Evolutionary conservation across 2,888 invertebrate genomes (phyloP).

Genomic region (Philereme transversata): DNA sequence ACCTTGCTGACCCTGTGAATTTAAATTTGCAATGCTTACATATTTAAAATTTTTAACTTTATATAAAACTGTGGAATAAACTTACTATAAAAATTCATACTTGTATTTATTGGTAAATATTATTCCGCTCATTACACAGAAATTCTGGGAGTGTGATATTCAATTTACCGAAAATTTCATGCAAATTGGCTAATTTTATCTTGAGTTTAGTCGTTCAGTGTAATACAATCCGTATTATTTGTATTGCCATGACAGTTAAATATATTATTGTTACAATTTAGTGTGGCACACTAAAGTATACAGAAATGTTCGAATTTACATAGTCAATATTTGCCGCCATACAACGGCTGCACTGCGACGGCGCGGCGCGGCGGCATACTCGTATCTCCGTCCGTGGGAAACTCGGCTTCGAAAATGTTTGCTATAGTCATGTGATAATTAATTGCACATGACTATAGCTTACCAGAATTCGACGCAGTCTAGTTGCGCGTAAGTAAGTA

Average conservation of each 20-base stretch:
- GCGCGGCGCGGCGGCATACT: slow-evolving; percentile 16
- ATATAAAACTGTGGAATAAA: too few relatives aligned
- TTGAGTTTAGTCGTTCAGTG: neutral
- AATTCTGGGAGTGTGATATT: slow-evolving; percentile 8
- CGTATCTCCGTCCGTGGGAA: slow-evolving; percentile 63
- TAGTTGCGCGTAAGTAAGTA: slow-evolving; percentile 59
- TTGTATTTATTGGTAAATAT: slow-evolving; percentile 3
- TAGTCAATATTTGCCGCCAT: slow-evolving; percentile 31
- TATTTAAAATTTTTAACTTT: too few relatives aligned
- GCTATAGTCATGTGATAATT: slow-evolving; percentile 53
- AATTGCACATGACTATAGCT: slow-evolving; percentile 49
- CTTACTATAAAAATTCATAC: neutral
- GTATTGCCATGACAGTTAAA: neutral
- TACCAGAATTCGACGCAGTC: slow-evolving; percentile 67
- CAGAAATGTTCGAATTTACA: slow-evolving; percentile 33
- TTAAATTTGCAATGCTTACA: too few relatives aligned
- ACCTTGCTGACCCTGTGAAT: too few relatives aligned
- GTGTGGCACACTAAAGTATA: slow-evolving; percentile 21
- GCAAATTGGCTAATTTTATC: neutral
- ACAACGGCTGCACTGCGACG: slow-evolving; percentile 35
- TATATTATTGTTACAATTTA: slow-evolving; percentile 26
- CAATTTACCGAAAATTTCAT: neutral
- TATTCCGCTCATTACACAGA: slow-evolving; percentile 3
- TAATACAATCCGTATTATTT: neutral
- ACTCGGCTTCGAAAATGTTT: slow-evolving; percentile 51